Evolutionary conservation across 2,888 invertebrate genomes (phyloP).

Genomic region (Troides aeacus): DNA sequence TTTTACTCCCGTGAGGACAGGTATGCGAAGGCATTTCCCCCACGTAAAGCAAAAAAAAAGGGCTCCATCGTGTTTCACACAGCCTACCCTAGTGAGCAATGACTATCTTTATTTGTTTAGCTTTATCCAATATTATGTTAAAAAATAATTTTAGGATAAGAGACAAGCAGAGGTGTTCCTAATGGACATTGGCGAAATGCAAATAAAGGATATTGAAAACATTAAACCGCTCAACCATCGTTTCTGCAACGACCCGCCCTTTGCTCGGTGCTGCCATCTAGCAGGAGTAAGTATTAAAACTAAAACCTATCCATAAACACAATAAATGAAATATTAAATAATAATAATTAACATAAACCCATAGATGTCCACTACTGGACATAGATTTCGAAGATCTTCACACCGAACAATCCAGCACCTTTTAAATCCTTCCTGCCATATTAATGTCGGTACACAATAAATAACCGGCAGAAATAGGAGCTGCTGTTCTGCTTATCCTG

Average conservation of each 20-base stretch:
- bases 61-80: no score
- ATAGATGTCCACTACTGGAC: not conserved
- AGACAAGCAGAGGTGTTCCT: conserved; percentile 52
- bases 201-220: conserved; percentile 32
- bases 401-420: no score
- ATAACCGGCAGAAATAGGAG: no score
- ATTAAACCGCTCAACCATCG: conserved; percentile 50
- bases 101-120: no score
- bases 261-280: conserved; percentile 66
- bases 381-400: no score
- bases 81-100: no score
- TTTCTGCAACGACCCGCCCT: conserved; percentile 56
- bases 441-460: no score
- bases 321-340: not conserved
- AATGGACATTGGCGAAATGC: conserved; percentile 65
- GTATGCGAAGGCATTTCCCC: no score
- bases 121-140: not conserved
- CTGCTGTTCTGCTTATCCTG: no score
- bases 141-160: conserved; percentile 29
- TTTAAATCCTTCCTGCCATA: no score
- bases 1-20: no score
- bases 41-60: no score
- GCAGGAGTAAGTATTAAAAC: conserved; percentile 59
- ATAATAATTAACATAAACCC: not conserved
- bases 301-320: not conserved